Conservation (phyloP, 35 echinoderm and acorn worm species). For the Amphiura filiformis region DNA sequence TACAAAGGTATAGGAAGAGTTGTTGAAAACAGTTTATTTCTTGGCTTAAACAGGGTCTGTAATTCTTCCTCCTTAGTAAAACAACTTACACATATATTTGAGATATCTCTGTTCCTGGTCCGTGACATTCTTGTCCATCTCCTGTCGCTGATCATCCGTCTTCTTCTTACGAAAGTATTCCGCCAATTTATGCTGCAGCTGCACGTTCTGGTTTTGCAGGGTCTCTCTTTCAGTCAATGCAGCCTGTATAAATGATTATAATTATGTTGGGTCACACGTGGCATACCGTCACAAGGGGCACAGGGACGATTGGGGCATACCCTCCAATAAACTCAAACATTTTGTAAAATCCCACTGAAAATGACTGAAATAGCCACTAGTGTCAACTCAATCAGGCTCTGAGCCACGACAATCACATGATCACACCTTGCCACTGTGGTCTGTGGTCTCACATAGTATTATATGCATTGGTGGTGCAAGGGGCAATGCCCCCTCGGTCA, state of each 20-base stretch:
- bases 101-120: constrained; percentile 99
- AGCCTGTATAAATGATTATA: constrained; percentile 19
- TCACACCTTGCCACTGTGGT: no score
- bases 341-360: background rate
- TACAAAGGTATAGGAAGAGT: no score
- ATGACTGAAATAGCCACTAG: background rate
- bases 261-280: background rate
- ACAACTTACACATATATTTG: constrained; percentile 99
- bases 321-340: background rate
- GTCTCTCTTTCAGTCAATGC: constrained; percentile 64
- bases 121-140: constrained; percentile 99
- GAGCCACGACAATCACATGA: no score
- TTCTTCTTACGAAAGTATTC: constrained; percentile 99
- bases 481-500: no score
- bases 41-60: no score
- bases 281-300: background rate
- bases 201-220: constrained; percentile 71
- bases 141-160: constrained; percentile 92
- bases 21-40: no score
- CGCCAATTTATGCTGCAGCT: constrained; percentile 97
- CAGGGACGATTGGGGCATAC: background rate
- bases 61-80: no score
- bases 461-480: no score
- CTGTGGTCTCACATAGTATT: no score
- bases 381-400: no score